A percentile compares a stretch with the other conserved stretches of the same genome.
Evolutionary conservation across 2,113 vertebrate genomes (phyloP).

Genomic region (Pelecanoides urinatrix): DNA sequence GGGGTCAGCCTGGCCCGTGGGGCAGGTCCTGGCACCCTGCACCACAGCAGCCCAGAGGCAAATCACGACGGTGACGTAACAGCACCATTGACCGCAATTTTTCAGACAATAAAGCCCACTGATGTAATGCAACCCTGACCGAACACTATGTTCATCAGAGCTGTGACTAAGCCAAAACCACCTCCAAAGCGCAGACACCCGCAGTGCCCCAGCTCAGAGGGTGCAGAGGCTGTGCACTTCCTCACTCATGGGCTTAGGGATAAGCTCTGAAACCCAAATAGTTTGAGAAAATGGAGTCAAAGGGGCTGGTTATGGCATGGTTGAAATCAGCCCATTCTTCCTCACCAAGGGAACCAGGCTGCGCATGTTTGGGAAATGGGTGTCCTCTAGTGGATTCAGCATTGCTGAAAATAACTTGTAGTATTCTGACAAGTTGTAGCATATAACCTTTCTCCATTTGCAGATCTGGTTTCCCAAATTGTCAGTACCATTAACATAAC

Average conservation of each 20-base stretch:
- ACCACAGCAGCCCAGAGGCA: background rate
- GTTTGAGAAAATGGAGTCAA: background rate
- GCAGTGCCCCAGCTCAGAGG: background rate
- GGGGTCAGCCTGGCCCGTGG: background rate
- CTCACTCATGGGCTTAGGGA: background rate
- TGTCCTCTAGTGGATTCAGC: background rate
- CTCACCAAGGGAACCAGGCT: background rate
- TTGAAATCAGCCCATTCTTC: background rate
- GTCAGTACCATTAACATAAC: background rate
- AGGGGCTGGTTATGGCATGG: background rate
- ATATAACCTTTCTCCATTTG: background rate
- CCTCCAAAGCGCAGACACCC: fast-evolving
- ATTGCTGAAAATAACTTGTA: background rate
- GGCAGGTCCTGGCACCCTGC: no score
- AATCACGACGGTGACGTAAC: fast-evolving
- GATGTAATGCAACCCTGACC: background rate
- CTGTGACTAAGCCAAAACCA: fast-evolving
- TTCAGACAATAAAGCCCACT: background rate
- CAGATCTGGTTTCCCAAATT: background rate
- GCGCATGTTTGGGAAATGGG: background rate
- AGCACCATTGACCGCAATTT: fast-evolving
- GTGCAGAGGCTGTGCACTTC: fast-evolving
- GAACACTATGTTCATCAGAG: background rate
- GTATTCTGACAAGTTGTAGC: background rate
- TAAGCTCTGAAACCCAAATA: background rate